These are phyloP conservation scores for Trachelus stipa DNA, from an alignment of 2,888 invertebrate species.

Conservation along the genomic window DNA sequence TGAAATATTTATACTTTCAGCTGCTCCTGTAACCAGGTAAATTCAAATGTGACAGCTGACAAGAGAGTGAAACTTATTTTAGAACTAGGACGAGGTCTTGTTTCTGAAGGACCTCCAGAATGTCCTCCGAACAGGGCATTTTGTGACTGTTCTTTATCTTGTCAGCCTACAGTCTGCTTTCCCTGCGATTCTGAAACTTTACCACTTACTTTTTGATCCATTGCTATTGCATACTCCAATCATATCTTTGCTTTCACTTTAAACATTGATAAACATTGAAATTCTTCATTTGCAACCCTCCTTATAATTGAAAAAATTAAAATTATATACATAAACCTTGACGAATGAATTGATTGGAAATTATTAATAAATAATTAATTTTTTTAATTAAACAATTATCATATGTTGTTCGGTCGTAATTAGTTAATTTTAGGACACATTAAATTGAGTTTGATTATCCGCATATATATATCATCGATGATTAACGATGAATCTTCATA, in stretches of 20 bases:
- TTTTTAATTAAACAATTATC: background rate
- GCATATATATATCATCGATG: background rate
- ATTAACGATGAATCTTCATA: conserved; percentile 12
- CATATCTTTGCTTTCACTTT: background rate
- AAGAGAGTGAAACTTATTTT: conserved; percentile 45
- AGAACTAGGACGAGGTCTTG: conserved; percentile 32
- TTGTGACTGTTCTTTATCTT: conserved; percentile 21
- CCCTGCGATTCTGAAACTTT: conserved; percentile 21
- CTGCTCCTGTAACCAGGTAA: conserved; percentile 55
- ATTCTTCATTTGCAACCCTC: background rate
- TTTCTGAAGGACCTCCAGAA: conserved; percentile 20
- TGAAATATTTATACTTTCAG: conserved; percentile 42
- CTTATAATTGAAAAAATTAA: conserved; percentile 1
- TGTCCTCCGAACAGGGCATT: conserved; percentile 27
- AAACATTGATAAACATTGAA: background rate
- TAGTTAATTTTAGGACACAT: background rate
- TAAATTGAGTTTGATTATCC: background rate
- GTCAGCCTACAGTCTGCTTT: conserved; percentile 21
- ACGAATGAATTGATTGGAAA: background rate
- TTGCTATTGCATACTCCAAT: background rate
- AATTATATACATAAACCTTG: background rate
- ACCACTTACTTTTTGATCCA: conserved; percentile 19
- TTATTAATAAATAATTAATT: background rate
- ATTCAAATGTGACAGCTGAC: conserved; percentile 40
- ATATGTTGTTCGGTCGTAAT: conserved; percentile 7